These are phyloP conservation scores for Penaeus indicus DNA, from an alignment of 1,140 invertebrate species.

Conservation along the genomic window DNA sequence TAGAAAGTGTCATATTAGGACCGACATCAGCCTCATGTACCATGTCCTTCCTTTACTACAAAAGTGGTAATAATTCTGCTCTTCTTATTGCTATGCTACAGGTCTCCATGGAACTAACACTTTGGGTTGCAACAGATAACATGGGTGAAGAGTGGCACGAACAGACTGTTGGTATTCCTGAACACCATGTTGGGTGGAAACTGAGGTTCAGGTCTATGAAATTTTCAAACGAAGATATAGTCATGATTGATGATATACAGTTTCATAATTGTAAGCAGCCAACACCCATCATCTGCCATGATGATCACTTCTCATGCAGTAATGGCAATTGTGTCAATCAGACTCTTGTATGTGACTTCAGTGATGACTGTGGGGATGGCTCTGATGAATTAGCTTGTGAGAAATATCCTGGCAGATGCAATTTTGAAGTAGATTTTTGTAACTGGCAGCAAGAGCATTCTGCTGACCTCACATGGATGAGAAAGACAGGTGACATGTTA, in stretches of 20 bases:
- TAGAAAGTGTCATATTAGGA: background rate
- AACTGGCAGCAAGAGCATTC: background rate
- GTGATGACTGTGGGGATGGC: conserved; percentile 5
- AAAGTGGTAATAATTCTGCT: background rate
- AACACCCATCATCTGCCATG: background rate
- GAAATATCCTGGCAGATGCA: background rate
- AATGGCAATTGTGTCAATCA: conserved; percentile 19
- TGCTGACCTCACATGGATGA: conserved; percentile 7
- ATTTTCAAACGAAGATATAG: background rate
- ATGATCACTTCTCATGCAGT: conserved; percentile 1
- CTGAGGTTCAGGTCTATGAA: background rate
- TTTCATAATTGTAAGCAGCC: background rate
- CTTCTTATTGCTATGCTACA: background rate
- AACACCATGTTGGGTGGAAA: background rate
- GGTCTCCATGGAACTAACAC: background rate
- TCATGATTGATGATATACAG: conserved; percentile 17
- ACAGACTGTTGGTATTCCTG: background rate
- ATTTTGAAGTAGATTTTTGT: conserved; percentile 22
- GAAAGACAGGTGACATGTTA: conserved; percentile 10
- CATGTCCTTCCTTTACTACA: conserved; percentile 10
- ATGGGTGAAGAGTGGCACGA: background rate
- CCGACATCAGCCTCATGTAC: background rate
- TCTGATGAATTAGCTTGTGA: conserved; percentile 7
- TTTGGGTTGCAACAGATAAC: background rate
- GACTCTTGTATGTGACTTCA: conserved; percentile 5